phyloP scores from a whole-genome alignment of 2,797 vertebrate genomes.

The Chelidonichthys spinosus region DNA sequence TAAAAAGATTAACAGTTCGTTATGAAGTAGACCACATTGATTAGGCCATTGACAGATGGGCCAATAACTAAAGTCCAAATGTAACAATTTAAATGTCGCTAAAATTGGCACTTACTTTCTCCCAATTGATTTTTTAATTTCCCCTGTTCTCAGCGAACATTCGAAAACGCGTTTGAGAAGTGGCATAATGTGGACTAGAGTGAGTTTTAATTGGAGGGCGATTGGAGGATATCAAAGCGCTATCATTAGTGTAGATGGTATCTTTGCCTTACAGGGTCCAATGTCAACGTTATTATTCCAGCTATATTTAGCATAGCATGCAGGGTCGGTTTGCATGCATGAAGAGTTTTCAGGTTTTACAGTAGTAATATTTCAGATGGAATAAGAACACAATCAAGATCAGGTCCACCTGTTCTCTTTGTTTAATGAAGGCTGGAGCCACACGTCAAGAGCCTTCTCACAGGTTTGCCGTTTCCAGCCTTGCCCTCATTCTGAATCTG shows the following conservation, averaged over 20 bases:
- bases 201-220: conserved; percentile 64
- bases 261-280: conserved; percentile 58
- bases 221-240: conserved; percentile 65
- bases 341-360: conserved; percentile 24
- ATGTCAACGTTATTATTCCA: conserved; percentile 56
- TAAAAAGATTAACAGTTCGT: conserved; percentile 89
- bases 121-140: conserved; percentile 79
- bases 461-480: conserved; percentile 37
- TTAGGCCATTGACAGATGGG: conserved; percentile 83
- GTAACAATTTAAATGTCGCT: conserved; percentile 82
- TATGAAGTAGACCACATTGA: conserved; percentile 84
- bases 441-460: conserved; percentile 32
- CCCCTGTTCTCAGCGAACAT: conserved; percentile 71
- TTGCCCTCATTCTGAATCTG: conserved; percentile 48
- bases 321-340: conserved; percentile 37
- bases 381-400: conserved; percentile 29
- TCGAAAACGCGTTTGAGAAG: conserved; percentile 72
- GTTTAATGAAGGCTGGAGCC: conserved; percentile 36
- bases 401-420: conserved; percentile 19
- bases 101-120: conserved; percentile 80
- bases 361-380: conserved; percentile 11
- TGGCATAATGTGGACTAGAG: conserved; percentile 62
- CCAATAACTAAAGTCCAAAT: conserved; percentile 81
- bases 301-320: conserved; percentile 25
- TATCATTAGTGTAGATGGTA: conserved; percentile 58